Evolutionary conservation across 2,797 vertebrate species (phyloP).

Genomic region (Halcyon badia): DNA sequence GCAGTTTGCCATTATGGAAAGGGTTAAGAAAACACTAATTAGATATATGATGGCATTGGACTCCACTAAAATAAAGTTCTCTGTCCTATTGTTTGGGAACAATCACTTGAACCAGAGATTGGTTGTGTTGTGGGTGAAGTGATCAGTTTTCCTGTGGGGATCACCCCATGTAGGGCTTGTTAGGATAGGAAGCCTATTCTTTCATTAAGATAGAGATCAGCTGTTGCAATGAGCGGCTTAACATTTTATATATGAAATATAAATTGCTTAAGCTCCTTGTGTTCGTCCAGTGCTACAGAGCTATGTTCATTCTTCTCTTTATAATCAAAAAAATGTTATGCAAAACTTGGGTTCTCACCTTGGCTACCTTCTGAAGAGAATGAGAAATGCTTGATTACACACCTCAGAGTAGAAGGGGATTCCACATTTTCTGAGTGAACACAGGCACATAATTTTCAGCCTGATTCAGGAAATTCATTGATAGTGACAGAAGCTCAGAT

Average conservation of each 20-base stretch:
- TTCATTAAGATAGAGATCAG: not conserved
- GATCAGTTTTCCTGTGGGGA: not conserved
- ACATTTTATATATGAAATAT: not conserved
- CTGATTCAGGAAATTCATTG: not conserved
- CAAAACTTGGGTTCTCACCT: not conserved
- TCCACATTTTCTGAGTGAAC: not conserved
- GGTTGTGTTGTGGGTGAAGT: not conserved
- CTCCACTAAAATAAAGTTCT: accelerated
- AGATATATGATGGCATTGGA: not conserved
- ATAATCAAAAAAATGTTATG: not conserved
- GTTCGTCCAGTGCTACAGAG: not conserved
- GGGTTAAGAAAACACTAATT: not conserved
- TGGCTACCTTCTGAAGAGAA: not conserved
- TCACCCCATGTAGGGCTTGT: not conserved
- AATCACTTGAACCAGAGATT: not conserved
- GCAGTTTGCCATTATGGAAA: not conserved
- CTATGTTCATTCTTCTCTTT: accelerated
- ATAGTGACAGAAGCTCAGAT: not conserved
- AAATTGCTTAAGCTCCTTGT: not conserved
- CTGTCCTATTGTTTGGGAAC: not conserved
- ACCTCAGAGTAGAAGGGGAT: not conserved
- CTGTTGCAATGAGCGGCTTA: not conserved
- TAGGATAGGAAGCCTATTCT: not conserved
- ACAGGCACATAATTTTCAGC: not conserved
- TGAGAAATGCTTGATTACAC: not conserved